Base-by-base conservation (phyloP, 2,797 vertebrate species). In the Chrosomus eos region DNA sequence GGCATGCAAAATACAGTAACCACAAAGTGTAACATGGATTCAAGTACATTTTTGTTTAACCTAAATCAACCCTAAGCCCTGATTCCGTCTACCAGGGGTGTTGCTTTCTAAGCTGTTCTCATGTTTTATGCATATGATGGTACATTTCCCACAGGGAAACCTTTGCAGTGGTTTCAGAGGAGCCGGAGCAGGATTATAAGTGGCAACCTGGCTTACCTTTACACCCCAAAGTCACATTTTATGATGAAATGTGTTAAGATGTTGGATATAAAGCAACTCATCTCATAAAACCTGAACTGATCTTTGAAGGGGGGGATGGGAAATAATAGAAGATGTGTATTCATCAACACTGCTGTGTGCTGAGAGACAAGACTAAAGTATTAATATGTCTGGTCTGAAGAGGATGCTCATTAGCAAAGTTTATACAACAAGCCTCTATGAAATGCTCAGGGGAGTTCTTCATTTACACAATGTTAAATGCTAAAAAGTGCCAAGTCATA, bases 71-170 rank as follows among this genome's bases (percentile, higher is more conserved):
- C 48, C 62, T 77, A 68, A 77, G 60, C 85, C 73, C 75, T 77
- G 78, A 82, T 84, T 86, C 85, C 71, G 85, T 77, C 81, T 84
- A 87, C 83, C 43, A 76, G 72, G 51, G 84, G 80, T 62, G 38
- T 40, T 23, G 51, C 7, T 83, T 83, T 86, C 85, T 84, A 83
- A 88, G 85, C 88, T 76, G 53, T 38, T 19, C 64, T 86, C 76
- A 85, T 76, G 58, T 89, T 81, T 89, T 40, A 83, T 87, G 82
- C n/a, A 87, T 87, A 86, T 58, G 80, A 43, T 73, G 81, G 85
- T 86, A 83, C 70, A 21, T 80, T 14, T 86, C 68, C 73, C 53
- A 87, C 85, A 77, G 86, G 81, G 86, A 68, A 31, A 73, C 77
- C 85, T 18, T 45, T 72, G 81, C 85, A 80, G 83, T 72, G 74